Base-by-base conservation (phyloP, 1,140 invertebrate species). In the Cherax destructor region DNA sequence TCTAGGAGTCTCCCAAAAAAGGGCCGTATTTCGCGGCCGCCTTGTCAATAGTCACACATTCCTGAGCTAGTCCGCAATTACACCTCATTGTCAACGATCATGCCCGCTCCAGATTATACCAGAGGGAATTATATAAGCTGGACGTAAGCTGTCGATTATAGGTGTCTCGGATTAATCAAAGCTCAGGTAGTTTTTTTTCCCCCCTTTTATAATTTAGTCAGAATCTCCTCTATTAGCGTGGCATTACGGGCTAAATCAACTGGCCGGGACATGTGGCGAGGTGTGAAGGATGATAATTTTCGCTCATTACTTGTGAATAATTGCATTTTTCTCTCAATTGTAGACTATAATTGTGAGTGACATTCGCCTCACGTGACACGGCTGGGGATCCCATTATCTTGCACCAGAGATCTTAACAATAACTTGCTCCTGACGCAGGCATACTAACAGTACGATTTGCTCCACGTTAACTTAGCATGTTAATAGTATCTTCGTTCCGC, bases 61-160 rank as follows among this genome's bases (percentile, higher is more conserved):
- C 87, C 80, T 18, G 21, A n/a, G 47, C 21, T 65, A 83, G 30
- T 65, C 87, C 79, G n/a, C 69, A 89, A 89, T 89, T 89, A 89
- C 80, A 83, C 87, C 61, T 76, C 87, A 89, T 89, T 89, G 87
- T 89, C 87, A 89, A 89, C 80, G 87, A 89, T 89, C 87, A 81
- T 72, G 69, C 72, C 79, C 52, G 65, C 79, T 74, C 79, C 80
- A 89, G 79, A 89, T 89, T 89, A 89, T 83, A 89, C 87, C 87
- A 56, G 47, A 13, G 79, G 80, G 65, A 76, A 89, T 89, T 89
- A 83, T 89, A 83, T 89, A 76, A 74, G 78, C 79, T 89, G 87
- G 49, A 83, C 50, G 78, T 87, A 89, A 89, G 76, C 24, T 59
- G 61, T 21, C 61, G 79, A 89, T 89, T 89, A 89, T 83, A 79